Evolutionary conservation across 2,113 vertebrate genomes (phyloP).

Genomic region (Mus pahari): DNA sequence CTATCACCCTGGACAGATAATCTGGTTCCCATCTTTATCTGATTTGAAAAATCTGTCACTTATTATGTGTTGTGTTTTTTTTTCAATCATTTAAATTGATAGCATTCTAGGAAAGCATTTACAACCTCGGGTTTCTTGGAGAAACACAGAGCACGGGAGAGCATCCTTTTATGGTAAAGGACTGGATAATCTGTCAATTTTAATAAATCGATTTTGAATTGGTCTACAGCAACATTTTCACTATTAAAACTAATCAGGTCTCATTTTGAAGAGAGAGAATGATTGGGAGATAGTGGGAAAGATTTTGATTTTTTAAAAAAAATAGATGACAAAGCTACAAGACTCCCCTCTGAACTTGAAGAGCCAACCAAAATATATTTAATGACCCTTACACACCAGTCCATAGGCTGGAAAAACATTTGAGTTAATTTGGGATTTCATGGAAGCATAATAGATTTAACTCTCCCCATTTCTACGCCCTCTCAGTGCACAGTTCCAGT

Average conservation of each 20-base stretch:
- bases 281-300: slow-evolving; percentile 58
- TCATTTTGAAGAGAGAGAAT: slow-evolving; percentile 75
- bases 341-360: slow-evolving; percentile 5
- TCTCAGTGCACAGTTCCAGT: background rate
- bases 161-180: slow-evolving; percentile 80
- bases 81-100: slow-evolving; percentile 91
- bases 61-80: slow-evolving; percentile 90
- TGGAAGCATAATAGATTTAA: slow-evolving; percentile 40
- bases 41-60: slow-evolving; percentile 96
- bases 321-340: background rate
- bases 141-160: slow-evolving; percentile 66
- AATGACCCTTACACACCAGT: slow-evolving; percentile 24
- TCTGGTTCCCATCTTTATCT: slow-evolving; percentile 99
- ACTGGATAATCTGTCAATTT: slow-evolving; percentile 84
- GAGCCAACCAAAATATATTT: slow-evolving; percentile 48
- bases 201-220: slow-evolving; percentile 84
- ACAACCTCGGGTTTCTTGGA: slow-evolving; percentile 82
- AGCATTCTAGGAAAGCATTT: slow-evolving; percentile 85
- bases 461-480: slow-evolving; percentile 39
- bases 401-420: slow-evolving; percentile 48
- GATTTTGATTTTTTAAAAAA: slow-evolving; percentile 12
- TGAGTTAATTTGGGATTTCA: slow-evolving; percentile 49
- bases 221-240: slow-evolving; percentile 83
- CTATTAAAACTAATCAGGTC: slow-evolving; percentile 67
- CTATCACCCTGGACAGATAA: slow-evolving; percentile 99